Evolutionary conservation across 35 echinoderm and acorn worm species (phyloP).

Genomic region (Heliocidaris tuberculata): DNA sequence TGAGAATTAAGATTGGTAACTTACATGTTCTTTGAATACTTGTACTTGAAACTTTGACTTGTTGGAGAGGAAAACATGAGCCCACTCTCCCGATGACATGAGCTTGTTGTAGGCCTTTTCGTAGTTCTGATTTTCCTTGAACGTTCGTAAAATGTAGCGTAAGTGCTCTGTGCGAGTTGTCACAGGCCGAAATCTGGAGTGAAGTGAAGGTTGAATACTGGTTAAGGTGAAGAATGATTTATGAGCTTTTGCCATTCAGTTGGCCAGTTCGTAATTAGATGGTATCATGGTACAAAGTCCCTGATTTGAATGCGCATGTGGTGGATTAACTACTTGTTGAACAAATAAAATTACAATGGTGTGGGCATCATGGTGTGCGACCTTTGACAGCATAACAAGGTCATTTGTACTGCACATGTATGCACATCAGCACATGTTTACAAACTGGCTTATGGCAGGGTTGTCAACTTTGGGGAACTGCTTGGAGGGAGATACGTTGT

Average conservation of each 20-base stretch:
- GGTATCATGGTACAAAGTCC: no score
- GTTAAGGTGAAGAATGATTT: not conserved
- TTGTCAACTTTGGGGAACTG: no score
- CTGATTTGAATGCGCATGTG: no score
- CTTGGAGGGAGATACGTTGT: no score
- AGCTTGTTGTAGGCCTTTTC: constrained; percentile 68
- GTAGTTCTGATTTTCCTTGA: constrained; percentile 80
- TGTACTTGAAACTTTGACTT: constrained; percentile 85
- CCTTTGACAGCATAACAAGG: no score
- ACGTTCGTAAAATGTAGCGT: constrained; percentile 52
- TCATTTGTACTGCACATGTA: no score
- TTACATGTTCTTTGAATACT: constrained; percentile 92
- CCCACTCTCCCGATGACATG: constrained; percentile 85
- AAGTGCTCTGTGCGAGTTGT: constrained; percentile 69
- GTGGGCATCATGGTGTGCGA: no score
- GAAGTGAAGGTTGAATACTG: not conserved
- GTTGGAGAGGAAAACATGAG: constrained; percentile 70
- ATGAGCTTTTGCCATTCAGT: not conserved
- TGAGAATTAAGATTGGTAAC: not conserved
- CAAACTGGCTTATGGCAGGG: no score
- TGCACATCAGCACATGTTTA: no score
- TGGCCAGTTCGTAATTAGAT: no score
- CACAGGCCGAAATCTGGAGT: constrained; percentile 77
- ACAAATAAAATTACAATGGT: no score
- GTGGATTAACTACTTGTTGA: no score